phyloP scores from a whole-genome alignment of 2,888 invertebrate genomes.

The Drepanosiphum platanoidis region DNA sequence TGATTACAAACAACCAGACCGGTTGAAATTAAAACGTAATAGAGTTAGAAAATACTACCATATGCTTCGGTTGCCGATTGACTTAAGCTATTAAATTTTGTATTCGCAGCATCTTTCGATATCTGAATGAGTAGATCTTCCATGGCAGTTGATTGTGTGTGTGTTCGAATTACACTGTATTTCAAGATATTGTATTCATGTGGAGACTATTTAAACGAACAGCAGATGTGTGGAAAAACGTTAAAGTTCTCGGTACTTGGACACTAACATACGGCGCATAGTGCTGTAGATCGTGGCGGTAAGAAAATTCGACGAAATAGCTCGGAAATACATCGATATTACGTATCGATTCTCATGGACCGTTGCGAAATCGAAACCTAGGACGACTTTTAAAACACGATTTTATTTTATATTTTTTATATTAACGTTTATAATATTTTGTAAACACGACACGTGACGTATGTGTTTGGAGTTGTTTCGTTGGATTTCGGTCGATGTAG shows the following conservation, averaged over 20 bases:
- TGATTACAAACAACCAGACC: not conserved
- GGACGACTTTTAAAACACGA: not conserved
- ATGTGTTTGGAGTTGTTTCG: not conserved
- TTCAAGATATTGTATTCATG: not conserved
- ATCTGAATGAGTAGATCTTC: slow-evolving; percentile 88
- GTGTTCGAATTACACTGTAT: not conserved
- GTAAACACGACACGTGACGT: not conserved
- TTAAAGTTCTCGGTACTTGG: not conserved
- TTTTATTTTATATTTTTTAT: too few species aligned
- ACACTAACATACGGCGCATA: too few species aligned
- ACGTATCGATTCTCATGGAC: not conserved
- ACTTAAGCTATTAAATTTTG: slow-evolving; percentile 79
- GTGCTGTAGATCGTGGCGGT: not conserved
- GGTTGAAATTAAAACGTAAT: not conserved
- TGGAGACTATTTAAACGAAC: not conserved
- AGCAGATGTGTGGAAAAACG: not conserved
- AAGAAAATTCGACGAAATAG: not conserved
- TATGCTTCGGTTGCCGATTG: slow-evolving; percentile 88
- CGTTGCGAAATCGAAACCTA: not conserved
- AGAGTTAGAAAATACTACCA: slow-evolving; percentile 73
- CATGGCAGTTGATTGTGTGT: slow-evolving; percentile 70
- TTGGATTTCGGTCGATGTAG: not conserved
- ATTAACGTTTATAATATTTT: not conserved
- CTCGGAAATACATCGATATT: not conserved
- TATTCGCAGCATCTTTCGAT: slow-evolving; percentile 83